Evolutionary conservation across 2,888 invertebrate species (phyloP).

Genomic region (Hoplodrina ambigua): DNA sequence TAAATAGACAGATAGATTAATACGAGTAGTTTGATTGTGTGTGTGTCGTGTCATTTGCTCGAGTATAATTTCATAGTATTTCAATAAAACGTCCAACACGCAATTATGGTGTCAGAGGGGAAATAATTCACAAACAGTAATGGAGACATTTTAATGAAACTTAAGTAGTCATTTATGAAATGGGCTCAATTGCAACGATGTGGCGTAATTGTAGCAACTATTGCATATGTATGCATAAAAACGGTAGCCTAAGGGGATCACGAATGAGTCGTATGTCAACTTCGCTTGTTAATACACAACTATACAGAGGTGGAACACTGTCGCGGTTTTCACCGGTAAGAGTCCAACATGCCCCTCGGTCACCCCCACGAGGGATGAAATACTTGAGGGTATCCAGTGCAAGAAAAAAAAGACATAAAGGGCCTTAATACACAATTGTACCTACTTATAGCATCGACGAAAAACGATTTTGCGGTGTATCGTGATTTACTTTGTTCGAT

Average conservation of each 20-base stretch:
- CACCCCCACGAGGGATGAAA: too few relatives aligned
- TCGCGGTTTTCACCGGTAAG: too few relatives aligned
- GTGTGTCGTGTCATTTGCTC: conserved; percentile 25
- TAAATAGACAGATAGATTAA: too few relatives aligned
- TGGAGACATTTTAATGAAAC: conserved; percentile 65
- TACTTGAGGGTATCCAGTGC: too few relatives aligned
- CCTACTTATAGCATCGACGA: neutral
- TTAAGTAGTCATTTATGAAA: conserved; percentile 43
- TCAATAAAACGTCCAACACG: conserved; percentile 60
- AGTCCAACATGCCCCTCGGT: too few relatives aligned
- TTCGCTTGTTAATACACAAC: neutral
- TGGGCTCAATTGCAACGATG: conserved; percentile 24
- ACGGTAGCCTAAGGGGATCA: neutral
- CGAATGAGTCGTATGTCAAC: neutral
- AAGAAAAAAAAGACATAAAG: too few relatives aligned
- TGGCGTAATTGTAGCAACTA: conserved; percentile 17
- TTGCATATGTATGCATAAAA: neutral
- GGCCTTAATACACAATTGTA: too few relatives aligned
- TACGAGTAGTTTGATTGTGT: too few relatives aligned
- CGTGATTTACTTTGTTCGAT: neutral
- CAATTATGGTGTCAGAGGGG: conserved; percentile 66
- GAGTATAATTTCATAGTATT: conserved; percentile 49
- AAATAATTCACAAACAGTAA: conserved; percentile 65
- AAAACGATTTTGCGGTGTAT: neutral
- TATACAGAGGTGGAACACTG: too few relatives aligned